Base-by-base conservation (phyloP, 2,113 vertebrate genomes). In the Pteronura brasiliensis region DNA sequence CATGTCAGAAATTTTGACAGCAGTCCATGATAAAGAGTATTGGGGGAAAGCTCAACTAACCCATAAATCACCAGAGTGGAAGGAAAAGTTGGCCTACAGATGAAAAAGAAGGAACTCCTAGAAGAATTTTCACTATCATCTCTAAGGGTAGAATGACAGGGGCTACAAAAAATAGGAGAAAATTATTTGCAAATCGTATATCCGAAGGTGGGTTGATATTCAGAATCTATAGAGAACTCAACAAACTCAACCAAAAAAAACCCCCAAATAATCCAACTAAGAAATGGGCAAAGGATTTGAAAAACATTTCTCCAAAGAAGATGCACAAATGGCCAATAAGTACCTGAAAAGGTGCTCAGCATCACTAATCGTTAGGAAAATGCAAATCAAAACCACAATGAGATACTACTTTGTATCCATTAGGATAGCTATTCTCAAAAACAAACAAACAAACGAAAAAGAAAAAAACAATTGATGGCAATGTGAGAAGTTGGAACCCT, bases 161-260 rank as follows among this genome's bases (percentile, higher is more conserved):
- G 18, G 10, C 61, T 77, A 27, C 36, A 81, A 65, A 65, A 47
- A 76, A 67, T 76, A 27, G 36, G 47, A 76, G 57, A 77, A 65
- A 87, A 91, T 65, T 77, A 57, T 81, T 74, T 90, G 31, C n/a
- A 90, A 81, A 47, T 65, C 14, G 5, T 31, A 27, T 74, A 82
- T 92, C n/a, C 44, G 55, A 88, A 65, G 65, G 57, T 34, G 5
- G 47, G 52, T 88, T 82, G n/a, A 29, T 88, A 55, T 82, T 81
- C 44, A 92, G 76, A 92, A 74, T 55, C 63, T 81, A 42, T 42
- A 95, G n/a, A 92, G 74, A 92, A 92, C 76, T 82, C 29, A 23
- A 47, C 42, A 88, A 87, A 47, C 44, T 72, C 83, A 82, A 80
- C 81, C 59, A 65, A 14, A 42, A 77, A 77, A 39, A 8, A 1